Percentiles rank a stretch among this genome's conserved stretches.
phyloP scores from a whole-genome alignment of 2,888 invertebrate species.

The Graphium colonna region DNA sequence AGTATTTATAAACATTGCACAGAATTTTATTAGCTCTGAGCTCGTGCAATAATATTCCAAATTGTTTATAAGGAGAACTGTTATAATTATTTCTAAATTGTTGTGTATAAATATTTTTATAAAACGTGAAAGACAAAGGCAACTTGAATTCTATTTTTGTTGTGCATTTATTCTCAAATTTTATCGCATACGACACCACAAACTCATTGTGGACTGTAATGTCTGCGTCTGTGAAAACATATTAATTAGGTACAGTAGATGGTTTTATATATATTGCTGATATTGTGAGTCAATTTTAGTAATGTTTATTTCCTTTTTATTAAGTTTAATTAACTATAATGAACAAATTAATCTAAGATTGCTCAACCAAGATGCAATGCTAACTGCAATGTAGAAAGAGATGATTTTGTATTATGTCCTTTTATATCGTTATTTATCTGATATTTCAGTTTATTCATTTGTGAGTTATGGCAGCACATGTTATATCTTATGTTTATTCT shows the following conservation, averaged over 20 bases:
- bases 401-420: conserved; percentile 69
- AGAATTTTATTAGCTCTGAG: conserved; percentile 68
- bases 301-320: conserved; percentile 71
- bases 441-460: conserved; percentile 72
- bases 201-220: conserved; percentile 72
- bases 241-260: conserved; percentile 57
- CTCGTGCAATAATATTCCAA: conserved; percentile 79
- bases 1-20: conserved; percentile 65
- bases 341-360: conserved; percentile 73
- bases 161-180: conserved; percentile 78
- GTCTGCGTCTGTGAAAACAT: conserved; percentile 62
- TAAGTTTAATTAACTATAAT: conserved; percentile 72
- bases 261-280: conserved; percentile 66
- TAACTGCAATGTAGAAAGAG: conserved; percentile 71
- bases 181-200: conserved; percentile 60
- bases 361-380: conserved; percentile 77
- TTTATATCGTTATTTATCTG: conserved; percentile 72
- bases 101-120: conserved; percentile 74
- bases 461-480: conserved; percentile 79
- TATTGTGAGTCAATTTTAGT: conserved; percentile 78
- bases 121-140: conserved; percentile 71
- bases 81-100: conserved; percentile 77
- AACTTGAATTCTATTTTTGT: conserved; percentile 76
- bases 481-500: conserved; percentile 73
- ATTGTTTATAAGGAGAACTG: conserved; percentile 69